Evolutionary conservation across 2,113 vertebrate species (phyloP).

Genomic region (Clarias batrachus): DNA sequence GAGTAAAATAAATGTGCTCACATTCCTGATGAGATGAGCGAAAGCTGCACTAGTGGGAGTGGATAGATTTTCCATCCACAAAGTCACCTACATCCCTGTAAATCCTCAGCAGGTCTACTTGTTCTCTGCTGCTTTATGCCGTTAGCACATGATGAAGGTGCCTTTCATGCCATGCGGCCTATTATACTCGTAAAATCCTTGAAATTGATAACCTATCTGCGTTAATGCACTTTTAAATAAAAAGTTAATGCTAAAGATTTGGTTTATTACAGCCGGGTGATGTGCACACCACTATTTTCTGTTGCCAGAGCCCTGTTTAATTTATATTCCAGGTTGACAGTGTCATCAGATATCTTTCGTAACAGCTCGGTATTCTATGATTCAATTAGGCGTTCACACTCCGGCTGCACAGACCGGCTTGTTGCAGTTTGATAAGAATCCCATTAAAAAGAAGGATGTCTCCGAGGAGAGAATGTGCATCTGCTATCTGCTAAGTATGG

Average conservation of each 20-base stretch:
- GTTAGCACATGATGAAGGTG: conserved; percentile 54
- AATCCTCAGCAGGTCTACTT: conserved; percentile 28
- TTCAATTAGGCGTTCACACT: conserved; percentile 61
- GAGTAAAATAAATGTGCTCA: background rate
- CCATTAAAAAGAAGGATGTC: conserved; percentile 66
- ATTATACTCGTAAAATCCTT: conserved; percentile 59
- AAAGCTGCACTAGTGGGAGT: background rate
- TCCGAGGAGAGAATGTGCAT: conserved; percentile 47
- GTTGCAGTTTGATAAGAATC: conserved; percentile 61
- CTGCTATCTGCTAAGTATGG: conserved; percentile 58
- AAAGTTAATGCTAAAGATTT: conserved; percentile 57
- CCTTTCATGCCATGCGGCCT: conserved; percentile 56
- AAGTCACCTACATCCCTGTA: conserved; percentile 24
- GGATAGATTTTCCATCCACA: conserved; percentile 18
- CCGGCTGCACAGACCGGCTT: conserved; percentile 49
- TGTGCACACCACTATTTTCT: conserved; percentile 50
- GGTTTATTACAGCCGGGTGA: conserved; percentile 55
- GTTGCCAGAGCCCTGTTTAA: conserved; percentile 51
- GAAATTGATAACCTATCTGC: conserved; percentile 61
- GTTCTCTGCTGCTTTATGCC: conserved; percentile 35
- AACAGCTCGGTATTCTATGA: conserved; percentile 59
- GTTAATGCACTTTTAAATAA: conserved; percentile 63
- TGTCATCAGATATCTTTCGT: conserved; percentile 64
- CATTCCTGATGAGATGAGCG: background rate
- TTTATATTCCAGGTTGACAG: conserved; percentile 58